phyloP scores from a whole-genome alignment of 1,140 invertebrate genomes.

The Polypedilum vanderplanki region DNA sequence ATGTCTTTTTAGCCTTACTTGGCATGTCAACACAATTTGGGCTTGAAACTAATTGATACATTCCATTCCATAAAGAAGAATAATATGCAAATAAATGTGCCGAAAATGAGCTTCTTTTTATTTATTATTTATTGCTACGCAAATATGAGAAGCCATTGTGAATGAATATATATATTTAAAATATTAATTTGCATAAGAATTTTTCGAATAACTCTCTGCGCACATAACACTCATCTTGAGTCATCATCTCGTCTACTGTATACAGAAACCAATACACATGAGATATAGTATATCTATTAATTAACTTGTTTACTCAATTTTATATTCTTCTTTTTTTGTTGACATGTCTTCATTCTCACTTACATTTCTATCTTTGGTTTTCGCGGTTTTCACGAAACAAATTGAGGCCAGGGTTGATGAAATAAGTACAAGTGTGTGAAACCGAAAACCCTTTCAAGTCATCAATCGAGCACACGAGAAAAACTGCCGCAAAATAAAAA shows the following conservation, averaged over 20 bases:
- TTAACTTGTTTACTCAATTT: not conserved
- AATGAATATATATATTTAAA: not conserved
- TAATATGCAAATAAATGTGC: too few relatives aligned
- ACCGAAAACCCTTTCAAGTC: too few relatives aligned
- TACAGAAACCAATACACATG: not conserved
- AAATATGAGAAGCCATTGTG: not conserved
- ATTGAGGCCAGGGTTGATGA: not conserved
- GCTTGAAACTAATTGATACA: slow-evolving; percentile 5
- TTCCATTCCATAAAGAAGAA: not conserved
- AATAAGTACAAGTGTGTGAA: too few relatives aligned
- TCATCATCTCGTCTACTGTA: not conserved
- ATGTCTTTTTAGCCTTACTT: slow-evolving; percentile 17
- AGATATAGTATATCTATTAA: not conserved
- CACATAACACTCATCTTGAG: slow-evolving; percentile 1
- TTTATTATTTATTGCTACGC: not conserved
- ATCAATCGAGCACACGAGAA: not conserved
- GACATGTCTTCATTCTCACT: not conserved
- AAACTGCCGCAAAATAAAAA: not conserved
- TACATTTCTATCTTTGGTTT: not conserved
- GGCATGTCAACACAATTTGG: not conserved
- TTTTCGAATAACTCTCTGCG: not conserved
- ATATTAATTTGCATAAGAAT: slow-evolving; percentile 20
- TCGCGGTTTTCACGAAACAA: not conserved
- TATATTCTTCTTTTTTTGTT: not conserved
- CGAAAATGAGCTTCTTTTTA: too few relatives aligned